Conservation (phyloP, 2,888 invertebrate genomes). For the Spatulosminthurus flaviceps region DNA sequence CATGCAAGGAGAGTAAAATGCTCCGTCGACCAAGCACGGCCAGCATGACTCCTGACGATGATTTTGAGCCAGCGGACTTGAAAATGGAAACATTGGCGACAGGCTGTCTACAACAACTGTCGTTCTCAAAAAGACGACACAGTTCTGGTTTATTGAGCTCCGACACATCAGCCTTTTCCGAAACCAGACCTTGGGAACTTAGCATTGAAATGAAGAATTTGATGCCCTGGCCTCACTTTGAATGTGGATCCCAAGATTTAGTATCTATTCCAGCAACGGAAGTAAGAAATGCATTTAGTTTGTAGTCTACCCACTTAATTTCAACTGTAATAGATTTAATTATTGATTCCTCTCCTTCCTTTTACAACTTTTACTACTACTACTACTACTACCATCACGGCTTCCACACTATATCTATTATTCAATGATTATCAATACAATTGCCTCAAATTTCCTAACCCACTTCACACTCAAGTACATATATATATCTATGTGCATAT, state of each 20-base stretch:
- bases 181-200: constrained; percentile 63
- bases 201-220: constrained; percentile 64
- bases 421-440: too few species aligned
- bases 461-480: too few species aligned
- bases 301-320: neutral
- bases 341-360: too few species aligned
- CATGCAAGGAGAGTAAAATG: neutral
- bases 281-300: constrained; percentile 51
- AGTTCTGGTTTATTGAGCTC: constrained; percentile 55
- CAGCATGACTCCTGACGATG: neutral
- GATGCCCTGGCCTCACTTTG: constrained; percentile 65
- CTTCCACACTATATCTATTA: too few species aligned
- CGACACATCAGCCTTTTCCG: constrained; percentile 35
- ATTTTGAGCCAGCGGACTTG: constrained; percentile 25
- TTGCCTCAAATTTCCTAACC: too few species aligned
- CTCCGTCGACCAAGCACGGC: neutral
- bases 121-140: constrained; percentile 48
- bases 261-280: constrained; percentile 65
- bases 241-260: constrained; percentile 65
- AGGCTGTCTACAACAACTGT: constrained; percentile 34
- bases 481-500: too few species aligned
- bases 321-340: constrained; percentile 2
- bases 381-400: too few species aligned
- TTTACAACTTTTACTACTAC: too few species aligned
- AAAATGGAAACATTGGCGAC: constrained; percentile 37